phyloP scores from a whole-genome alignment of 2,888 invertebrate genomes.

The Trichogramma evanescens region DNA sequence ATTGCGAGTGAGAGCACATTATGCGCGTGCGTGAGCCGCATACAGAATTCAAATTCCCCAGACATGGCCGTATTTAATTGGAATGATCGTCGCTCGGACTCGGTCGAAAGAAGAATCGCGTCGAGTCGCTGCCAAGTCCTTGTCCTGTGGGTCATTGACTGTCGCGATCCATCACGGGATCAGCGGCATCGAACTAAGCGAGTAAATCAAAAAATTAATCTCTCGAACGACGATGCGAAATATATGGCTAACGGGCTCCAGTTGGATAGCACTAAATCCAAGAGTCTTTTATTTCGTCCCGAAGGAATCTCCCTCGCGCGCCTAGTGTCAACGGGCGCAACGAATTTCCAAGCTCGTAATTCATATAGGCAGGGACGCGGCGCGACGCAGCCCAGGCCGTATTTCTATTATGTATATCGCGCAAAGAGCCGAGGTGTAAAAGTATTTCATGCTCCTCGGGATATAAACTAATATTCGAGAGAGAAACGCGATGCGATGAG shows the following conservation, averaged over 20 bases:
- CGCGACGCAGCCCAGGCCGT: background rate
- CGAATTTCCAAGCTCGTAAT: background rate
- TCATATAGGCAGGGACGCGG: background rate
- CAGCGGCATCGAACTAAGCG: too few species aligned
- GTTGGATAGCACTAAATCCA: background rate
- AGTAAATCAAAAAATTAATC: background rate
- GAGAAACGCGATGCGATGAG: slow-evolving; percentile 26
- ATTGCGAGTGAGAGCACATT: background rate
- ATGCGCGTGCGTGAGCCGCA: background rate
- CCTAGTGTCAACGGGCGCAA: background rate
- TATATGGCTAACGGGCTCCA: background rate
- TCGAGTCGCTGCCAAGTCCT: too few species aligned
- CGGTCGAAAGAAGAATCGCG: too few species aligned
- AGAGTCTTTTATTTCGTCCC: background rate
- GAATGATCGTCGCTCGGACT: too few species aligned
- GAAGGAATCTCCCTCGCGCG: background rate
- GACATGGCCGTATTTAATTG: too few species aligned
- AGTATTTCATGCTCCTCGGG: slow-evolving; percentile 34
- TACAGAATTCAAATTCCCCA: background rate
- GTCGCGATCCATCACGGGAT: too few species aligned
- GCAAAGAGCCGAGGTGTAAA: slow-evolving; percentile 29
- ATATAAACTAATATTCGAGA: slow-evolving; percentile 26
- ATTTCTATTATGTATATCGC: too few species aligned
- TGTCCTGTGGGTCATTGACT: too few species aligned
- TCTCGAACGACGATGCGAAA: background rate